phyloP scores from a whole-genome alignment of 2,888 invertebrate species.

The Luperina testacea region DNA sequence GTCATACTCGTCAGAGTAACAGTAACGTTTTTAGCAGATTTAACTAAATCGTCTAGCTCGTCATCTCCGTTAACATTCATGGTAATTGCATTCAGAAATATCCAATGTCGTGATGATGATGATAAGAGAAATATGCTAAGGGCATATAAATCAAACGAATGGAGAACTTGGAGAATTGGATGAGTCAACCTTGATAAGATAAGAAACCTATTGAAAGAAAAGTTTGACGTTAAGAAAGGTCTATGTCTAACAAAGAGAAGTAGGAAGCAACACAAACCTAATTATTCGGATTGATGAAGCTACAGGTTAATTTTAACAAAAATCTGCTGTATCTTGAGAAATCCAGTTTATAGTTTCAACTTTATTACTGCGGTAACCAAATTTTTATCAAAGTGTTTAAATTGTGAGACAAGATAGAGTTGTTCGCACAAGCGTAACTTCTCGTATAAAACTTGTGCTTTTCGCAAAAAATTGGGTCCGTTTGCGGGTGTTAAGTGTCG shows the following conservation, averaged over 20 bases:
- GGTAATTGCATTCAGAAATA: conserved; percentile 19
- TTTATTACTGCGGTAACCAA: conserved; percentile 21
- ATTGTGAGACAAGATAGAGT: conserved; percentile 20
- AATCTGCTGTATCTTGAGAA: not conserved
- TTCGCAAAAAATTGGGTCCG: conserved; percentile 20
- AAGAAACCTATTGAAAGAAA: not conserved
- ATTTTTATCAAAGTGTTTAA: conserved; percentile 36
- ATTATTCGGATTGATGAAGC: conserved; percentile 1
- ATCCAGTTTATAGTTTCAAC: conserved; percentile 12
- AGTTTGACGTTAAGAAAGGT: not conserved
- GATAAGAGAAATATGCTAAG: not conserved
- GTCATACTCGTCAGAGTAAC: conserved; percentile 67
- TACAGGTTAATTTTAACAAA: conserved; percentile 1
- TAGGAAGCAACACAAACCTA: not conserved
- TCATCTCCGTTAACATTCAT: conserved; percentile 9
- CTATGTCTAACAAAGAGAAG: not conserved
- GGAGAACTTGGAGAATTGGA: not conserved
- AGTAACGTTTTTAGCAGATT: conserved; percentile 61
- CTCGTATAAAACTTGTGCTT: conserved; percentile 38
- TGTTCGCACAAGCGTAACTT: conserved; percentile 28
- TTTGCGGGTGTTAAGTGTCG: conserved; percentile 26
- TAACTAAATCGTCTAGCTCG: conserved; percentile 42
- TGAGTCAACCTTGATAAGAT: not conserved
- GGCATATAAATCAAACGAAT: not conserved
- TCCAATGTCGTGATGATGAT: conserved; percentile 3